phyloP scores from a whole-genome alignment of 2,113 vertebrate genomes.

The Serinus canaria region DNA sequence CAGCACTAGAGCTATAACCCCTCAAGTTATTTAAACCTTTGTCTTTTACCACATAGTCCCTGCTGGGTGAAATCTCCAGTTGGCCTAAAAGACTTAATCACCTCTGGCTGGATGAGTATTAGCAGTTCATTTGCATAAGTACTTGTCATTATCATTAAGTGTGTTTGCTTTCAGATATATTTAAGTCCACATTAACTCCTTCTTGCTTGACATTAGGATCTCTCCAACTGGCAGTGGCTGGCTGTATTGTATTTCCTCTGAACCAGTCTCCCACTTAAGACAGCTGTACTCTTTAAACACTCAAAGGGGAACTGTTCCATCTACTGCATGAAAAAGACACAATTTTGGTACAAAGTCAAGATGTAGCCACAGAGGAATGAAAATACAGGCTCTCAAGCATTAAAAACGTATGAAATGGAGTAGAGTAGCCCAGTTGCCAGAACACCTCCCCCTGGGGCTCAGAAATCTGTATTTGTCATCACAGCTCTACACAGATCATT shows the following conservation, averaged over 20 bases:
- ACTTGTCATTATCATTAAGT: conserved; percentile 66
- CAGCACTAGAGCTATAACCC: background rate
- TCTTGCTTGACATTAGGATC: conserved; percentile 8
- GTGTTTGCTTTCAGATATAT: conserved; percentile 63
- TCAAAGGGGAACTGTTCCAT: background rate
- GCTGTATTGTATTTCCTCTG: background rate
- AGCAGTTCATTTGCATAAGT: conserved; percentile 62
- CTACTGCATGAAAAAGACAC: background rate
- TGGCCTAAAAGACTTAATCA: conserved; percentile 57
- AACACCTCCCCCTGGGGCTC: background rate
- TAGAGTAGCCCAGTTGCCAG: background rate
- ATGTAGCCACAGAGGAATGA: background rate
- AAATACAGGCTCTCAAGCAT: background rate
- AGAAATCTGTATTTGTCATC: background rate
- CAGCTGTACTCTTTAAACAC: background rate
- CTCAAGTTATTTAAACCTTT: conserved; percentile 25
- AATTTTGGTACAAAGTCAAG: background rate
- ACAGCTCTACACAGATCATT: background rate
- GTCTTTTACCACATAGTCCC: background rate
- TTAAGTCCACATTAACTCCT: conserved; percentile 56
- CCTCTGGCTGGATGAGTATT: conserved; percentile 61
- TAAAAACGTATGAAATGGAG: background rate
- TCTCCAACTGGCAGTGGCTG: background rate
- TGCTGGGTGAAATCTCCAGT: conserved; percentile 55
- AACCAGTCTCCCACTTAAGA: background rate